A percentile compares a stretch with the other conserved stretches of the same genome.
These are phyloP conservation scores for Emydura subglobosa DNA, from an alignment of 2,113 vertebrate species.

Conservation along the genomic window DNA sequence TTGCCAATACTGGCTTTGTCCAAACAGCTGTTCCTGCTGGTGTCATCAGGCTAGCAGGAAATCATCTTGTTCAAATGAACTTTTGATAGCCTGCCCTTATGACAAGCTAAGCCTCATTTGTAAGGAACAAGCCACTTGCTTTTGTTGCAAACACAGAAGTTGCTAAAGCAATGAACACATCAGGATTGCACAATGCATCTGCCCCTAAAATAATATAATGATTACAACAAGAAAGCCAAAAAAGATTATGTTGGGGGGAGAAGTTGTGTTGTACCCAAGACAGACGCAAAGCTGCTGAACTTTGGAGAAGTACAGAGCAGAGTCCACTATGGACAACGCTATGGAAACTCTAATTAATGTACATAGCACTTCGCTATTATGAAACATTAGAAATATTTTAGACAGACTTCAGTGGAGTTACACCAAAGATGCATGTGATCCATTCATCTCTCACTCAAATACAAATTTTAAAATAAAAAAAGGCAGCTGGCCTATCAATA, in stretches of 20 bases:
- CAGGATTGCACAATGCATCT: background rate
- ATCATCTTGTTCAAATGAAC: background rate
- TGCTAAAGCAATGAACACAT: background rate
- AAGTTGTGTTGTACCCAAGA: background rate
- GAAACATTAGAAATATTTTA: background rate
- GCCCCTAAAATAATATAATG: background rate
- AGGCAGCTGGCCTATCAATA: background rate
- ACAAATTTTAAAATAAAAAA: background rate
- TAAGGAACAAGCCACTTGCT: background rate
- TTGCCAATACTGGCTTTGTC: slow-evolving; percentile 41
- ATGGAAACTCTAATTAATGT: background rate
- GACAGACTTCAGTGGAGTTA: background rate
- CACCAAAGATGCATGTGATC: background rate
- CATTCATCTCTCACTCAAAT: background rate
- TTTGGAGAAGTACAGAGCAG: background rate
- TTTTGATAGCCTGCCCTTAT: background rate
- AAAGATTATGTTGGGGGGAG: background rate
- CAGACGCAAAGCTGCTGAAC: background rate
- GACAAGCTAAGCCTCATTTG: background rate
- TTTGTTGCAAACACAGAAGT: background rate
- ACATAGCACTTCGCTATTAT: background rate
- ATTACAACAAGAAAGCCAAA: background rate
- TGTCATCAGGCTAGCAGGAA: slow-evolving; percentile 36
- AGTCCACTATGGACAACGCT: fast-evolving
- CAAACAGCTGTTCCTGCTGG: slow-evolving; percentile 21